Evolutionary conservation across 2,888 invertebrate genomes (phyloP), one percentile per base, ranked within the genome.

Genomic region (Eurytoma adleriae): DNA sequence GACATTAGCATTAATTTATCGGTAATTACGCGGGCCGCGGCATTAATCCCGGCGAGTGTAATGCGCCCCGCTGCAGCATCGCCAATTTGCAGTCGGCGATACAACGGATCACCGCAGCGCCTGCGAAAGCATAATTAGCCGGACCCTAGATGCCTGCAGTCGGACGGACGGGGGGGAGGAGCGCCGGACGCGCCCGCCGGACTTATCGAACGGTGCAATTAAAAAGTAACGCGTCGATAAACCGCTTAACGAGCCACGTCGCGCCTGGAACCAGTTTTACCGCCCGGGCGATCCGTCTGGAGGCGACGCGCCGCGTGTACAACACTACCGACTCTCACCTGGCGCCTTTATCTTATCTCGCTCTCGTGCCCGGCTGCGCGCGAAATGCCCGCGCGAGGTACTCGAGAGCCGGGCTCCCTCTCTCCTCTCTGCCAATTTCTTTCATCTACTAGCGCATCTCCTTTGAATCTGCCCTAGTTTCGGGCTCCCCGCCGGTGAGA

Each of bases 141-240:
- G 4, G 5, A 24, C 14, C 16, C 5, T 20, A 50, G 52, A 54
- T 52, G n/a, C 68, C 48, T 4, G 54, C 54, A 5, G 54, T 16
- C 12, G n/a, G 54, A 20, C 57, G 10, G 4, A 57, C 4, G 24
- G 30, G 20, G 14, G 13, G n/a, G 18, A 59, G 24, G 72, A 27
- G 3, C n/a, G 56, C 74, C 61, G 72, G 57, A 16, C 20, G 56
- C 74, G 71, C 67, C 50, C 4, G 20, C 7, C n/a, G 64, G 24
- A 64, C 56, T 64, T 66, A 72, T 78, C 56, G 54, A 57, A 56
- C 16, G 12, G 24, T 18, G 68, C 71, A 77, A 80, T 80, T 77
- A 80, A 80, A 80, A 80, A 77, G 14, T 68, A 69, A 80, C 73
- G 77, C 73, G 27, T 54, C 69, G 40, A 80, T 80, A 64, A 80